A percentile compares a stretch with the other conserved stretches of the same genome.
Conservation (phyloP, 2,888 invertebrate species). For the Sesamia inferens region DNA sequence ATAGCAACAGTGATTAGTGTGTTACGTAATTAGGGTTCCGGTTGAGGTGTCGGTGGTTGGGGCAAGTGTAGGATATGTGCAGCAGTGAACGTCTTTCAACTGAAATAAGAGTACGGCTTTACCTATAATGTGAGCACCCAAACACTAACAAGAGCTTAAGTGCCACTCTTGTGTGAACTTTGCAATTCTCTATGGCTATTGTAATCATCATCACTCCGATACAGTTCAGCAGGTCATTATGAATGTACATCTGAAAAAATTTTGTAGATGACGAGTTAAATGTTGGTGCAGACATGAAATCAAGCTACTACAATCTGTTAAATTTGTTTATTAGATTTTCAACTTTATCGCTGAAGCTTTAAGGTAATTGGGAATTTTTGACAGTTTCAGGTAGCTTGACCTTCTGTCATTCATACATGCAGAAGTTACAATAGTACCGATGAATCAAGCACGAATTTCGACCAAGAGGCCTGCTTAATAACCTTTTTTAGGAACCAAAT, state of each 20-base stretch:
- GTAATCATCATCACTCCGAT: conserved; percentile 77
- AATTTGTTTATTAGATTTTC: too few relatives aligned
- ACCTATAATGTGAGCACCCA: conserved; percentile 85
- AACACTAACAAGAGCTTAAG: conserved; percentile 76
- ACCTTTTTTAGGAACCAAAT: too few relatives aligned
- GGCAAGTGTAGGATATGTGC: not conserved
- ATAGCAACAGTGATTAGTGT: too few relatives aligned
- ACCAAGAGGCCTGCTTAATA: too few relatives aligned
- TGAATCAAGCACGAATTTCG: too few relatives aligned
- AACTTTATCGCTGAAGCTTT: too few relatives aligned
- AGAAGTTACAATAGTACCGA: too few relatives aligned
- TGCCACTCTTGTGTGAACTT: conserved; percentile 74
- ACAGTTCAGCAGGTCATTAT: conserved; percentile 76
- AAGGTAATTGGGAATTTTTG: too few relatives aligned
- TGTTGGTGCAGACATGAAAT: not conserved
- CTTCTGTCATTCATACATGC: not conserved
- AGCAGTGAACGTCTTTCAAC: not conserved
- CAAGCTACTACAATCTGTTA: too few relatives aligned
- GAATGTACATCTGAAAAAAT: conserved; percentile 72
- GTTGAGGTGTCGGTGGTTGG: not conserved
- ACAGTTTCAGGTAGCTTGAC: too few relatives aligned
- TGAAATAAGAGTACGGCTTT: not conserved
- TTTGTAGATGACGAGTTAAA: not conserved
- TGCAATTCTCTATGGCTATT: conserved; percentile 76
- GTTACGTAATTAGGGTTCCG: too few relatives aligned